Conservation (phyloP, 1,140 invertebrate species). For the Tetramorium alpestre region DNA sequence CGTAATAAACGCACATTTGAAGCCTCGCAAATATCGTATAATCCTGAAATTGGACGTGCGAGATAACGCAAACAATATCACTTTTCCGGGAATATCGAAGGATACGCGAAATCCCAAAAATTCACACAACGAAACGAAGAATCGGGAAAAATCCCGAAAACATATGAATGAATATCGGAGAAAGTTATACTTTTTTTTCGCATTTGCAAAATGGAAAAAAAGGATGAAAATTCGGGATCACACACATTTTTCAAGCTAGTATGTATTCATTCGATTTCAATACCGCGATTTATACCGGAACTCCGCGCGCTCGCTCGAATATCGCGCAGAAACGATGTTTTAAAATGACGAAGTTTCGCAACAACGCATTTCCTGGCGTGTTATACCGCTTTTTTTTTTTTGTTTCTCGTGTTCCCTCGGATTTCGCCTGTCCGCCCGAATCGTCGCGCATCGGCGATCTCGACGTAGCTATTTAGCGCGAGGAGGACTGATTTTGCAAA, state of each 20-base stretch:
- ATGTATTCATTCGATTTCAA: constrained; percentile 42
- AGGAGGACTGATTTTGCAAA: constrained; percentile 24
- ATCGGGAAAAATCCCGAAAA: constrained; percentile 17
- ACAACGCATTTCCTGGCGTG: constrained; percentile 18
- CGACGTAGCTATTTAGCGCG: constrained; percentile 24
- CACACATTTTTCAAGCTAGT: constrained; percentile 10
- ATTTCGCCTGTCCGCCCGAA: constrained; percentile 15
- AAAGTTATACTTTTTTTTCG: background rate
- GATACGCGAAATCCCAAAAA: background rate
- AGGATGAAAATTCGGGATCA: constrained; percentile 21
- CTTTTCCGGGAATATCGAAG: constrained; percentile 1
- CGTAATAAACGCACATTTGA: constrained; percentile 10
- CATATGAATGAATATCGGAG: background rate
- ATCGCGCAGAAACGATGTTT: constrained; percentile 39
- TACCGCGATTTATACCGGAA: constrained; percentile 32
- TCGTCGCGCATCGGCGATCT: constrained; percentile 11
- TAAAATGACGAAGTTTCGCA: constrained; percentile 37
- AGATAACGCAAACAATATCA: background rate
- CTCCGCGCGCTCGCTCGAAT: background rate
- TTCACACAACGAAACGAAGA: background rate
- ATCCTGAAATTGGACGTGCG: background rate
- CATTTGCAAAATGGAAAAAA: background rate
- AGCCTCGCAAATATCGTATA: background rate
- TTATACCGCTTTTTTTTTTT: constrained; percentile 7
- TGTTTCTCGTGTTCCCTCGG: background rate